Evolutionary conservation across 2,797 vertebrate genomes (phyloP).

Genomic region (Mormyrops boulengeri): DNA sequence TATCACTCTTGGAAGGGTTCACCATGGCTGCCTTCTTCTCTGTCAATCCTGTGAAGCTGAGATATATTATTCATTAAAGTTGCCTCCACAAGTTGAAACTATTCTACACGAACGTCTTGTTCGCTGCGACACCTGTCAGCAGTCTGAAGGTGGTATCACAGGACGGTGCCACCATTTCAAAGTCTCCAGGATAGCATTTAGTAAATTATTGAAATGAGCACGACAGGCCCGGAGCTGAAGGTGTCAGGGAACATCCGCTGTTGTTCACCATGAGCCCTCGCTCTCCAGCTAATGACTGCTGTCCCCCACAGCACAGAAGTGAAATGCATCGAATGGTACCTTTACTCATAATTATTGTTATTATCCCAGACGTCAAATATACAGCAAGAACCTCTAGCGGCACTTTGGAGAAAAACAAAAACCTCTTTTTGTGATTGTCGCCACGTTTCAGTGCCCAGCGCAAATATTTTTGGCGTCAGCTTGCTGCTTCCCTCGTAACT

Average conservation of each 20-base stretch:
- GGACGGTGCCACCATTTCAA: slow-evolving; percentile 26
- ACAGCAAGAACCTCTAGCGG: slow-evolving; percentile 22
- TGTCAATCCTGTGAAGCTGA: slow-evolving; percentile 27
- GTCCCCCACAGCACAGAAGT: slow-evolving; percentile 36
- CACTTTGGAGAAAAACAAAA: slow-evolving; percentile 15
- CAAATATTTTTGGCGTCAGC: background rate
- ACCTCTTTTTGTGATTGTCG: background rate
- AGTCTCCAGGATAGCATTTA: slow-evolving; percentile 34
- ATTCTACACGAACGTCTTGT: slow-evolving; percentile 26
- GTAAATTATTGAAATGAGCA: slow-evolving; percentile 42
- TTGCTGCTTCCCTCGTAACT: background rate
- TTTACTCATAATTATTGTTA: slow-evolving; percentile 35
- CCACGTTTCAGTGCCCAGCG: background rate
- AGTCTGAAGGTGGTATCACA: slow-evolving; percentile 25
- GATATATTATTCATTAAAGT: slow-evolving; percentile 45
- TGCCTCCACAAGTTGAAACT: slow-evolving; percentile 27
- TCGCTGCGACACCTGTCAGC: slow-evolving; percentile 36
- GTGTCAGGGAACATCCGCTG: slow-evolving; percentile 44
- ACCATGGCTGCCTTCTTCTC: slow-evolving; percentile 9
- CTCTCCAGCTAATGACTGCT: slow-evolving; percentile 33
- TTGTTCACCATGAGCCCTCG: slow-evolving; percentile 5
- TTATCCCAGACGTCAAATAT: slow-evolving; percentile 31
- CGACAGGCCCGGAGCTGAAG: slow-evolving; percentile 55
- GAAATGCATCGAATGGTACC: slow-evolving; percentile 39
- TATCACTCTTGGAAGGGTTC: background rate